phyloP scores from a whole-genome alignment of 2,888 invertebrate genomes.

The Scrobipalpa costella region DNA sequence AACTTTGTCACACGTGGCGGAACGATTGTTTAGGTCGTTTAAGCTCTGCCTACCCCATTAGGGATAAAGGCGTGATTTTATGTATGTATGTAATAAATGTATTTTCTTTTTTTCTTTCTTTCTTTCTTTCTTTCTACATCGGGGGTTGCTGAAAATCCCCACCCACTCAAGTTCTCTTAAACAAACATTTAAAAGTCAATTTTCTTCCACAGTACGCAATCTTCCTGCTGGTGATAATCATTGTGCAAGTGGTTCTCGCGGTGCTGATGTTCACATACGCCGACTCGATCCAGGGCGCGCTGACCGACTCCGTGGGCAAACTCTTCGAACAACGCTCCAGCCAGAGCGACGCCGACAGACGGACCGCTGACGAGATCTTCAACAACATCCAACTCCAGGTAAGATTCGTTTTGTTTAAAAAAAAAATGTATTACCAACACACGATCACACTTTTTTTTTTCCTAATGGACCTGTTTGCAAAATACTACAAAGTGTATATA shows the following conservation, averaged over 20 bases:
- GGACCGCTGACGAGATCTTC: slow-evolving; percentile 78
- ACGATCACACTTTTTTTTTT: too few species aligned
- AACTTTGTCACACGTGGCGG: too few species aligned
- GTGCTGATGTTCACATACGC: slow-evolving; percentile 84
- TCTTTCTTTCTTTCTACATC: too few species aligned
- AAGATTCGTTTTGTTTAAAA: slow-evolving; percentile 26
- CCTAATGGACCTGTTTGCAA: too few species aligned
- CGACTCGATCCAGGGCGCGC: slow-evolving; percentile 74
- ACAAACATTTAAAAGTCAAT: neutral
- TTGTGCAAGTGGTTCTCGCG: slow-evolving; percentile 86
- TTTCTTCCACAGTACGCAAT: slow-evolving; percentile 84
- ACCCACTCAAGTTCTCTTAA: too few species aligned
- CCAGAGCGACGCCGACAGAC: slow-evolving; percentile 46
- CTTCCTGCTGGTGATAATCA: slow-evolving; percentile 85
- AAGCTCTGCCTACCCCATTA: too few species aligned
- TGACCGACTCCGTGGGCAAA: slow-evolving; percentile 62
- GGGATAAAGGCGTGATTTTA: too few species aligned
- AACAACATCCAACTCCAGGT: slow-evolving; percentile 84
- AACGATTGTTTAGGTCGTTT: too few species aligned
- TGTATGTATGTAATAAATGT: too few species aligned
- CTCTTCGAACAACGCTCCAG: slow-evolving; percentile 56
- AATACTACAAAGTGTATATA: too few species aligned
- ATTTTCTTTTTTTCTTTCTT: too few species aligned
- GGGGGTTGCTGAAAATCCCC: too few species aligned
- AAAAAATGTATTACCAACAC: neutral